Evolutionary conservation across 2,888 invertebrate genomes (phyloP), one percentile per base, ranked within the genome.

Genomic region (Deroplatys truncata): DNA sequence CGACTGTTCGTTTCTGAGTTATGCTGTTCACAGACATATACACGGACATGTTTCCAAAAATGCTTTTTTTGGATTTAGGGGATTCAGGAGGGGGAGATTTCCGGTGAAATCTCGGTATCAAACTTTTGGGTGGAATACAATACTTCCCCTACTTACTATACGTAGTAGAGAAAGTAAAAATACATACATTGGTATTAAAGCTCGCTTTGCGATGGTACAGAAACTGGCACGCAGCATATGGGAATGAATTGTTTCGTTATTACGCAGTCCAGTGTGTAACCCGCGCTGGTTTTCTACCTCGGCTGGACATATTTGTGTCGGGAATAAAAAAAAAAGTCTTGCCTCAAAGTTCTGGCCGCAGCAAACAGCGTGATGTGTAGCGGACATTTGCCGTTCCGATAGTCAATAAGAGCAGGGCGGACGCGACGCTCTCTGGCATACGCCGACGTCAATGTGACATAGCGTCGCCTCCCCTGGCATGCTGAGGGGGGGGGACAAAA

Each of bases 361-460:
- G 56, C 56, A 72, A 72, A 72, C 56, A 72, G 20, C 56, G 56
- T 72, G 56, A 72, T 72, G 7, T 72, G 56, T 25, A 72, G 56
- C 56, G 56, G 56, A 72, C 56, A 72, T 72, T 72, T 35, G 83
- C 72, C 85, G 86, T 85, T 49, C 89, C 86, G 87, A 89, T 89
- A 87, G 89, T 89, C 89, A 87, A 89, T 89, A 89, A 86, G 86
- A 56, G 82, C 82, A 31, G 84, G 56, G 72, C 31, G 84, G 84
- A 31, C 86, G 86, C 89, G 84, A 28, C 84, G 86, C 87, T 56
- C 84, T n/a, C 87, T 28, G 29, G 82, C 82, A 35, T 35, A 87
- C 29, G 43, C 56, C 56, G 56, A 72, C 56, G 56, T 72, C 56
- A 72, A 72, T 72, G 56, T 72, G 56, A 72, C 56, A 72, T 25